Percentiles rank a stretch among this genome's conserved stretches.
Conservation (phyloP, 2,113 vertebrate species). For the Notothenia rossii region DNA sequence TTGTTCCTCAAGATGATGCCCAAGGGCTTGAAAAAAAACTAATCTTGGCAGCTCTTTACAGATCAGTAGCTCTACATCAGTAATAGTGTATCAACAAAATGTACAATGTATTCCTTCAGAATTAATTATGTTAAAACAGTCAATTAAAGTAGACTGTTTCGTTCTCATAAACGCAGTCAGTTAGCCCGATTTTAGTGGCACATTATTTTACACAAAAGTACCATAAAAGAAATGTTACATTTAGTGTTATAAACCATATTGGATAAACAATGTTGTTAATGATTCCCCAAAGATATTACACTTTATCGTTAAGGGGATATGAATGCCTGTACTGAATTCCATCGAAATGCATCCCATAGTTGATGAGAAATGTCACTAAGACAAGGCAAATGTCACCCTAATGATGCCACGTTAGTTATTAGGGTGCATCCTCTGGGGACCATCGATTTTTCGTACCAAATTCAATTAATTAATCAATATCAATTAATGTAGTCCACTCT, state of each 20-base stretch:
- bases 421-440: neutral
- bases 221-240: neutral
- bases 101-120: constrained; percentile 34
- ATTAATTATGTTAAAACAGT: constrained; percentile 44
- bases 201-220: neutral
- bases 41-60: constrained; percentile 48
- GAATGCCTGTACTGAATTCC: neutral
- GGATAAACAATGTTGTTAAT: neutral
- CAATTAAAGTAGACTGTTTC: constrained; percentile 23
- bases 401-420: neutral
- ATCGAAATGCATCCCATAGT: neutral
- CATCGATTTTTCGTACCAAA: neutral
- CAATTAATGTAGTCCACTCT: neutral
- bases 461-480: too few species aligned
- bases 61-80: constrained; percentile 45
- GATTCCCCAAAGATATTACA: neutral
- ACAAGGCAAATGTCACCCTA: neutral
- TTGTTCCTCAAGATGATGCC: constrained; percentile 53
- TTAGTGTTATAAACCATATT: neutral
- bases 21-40: constrained; percentile 41
- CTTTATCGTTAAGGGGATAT: neutral
- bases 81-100: constrained; percentile 43
- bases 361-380: neutral
- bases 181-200: too few species aligned
- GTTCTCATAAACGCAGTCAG: constrained; percentile 14